Evolutionary conservation across 1,140 invertebrate species (phyloP), one percentile per base, ranked within the genome.

Genomic region (Drosophila gunungcola): DNA sequence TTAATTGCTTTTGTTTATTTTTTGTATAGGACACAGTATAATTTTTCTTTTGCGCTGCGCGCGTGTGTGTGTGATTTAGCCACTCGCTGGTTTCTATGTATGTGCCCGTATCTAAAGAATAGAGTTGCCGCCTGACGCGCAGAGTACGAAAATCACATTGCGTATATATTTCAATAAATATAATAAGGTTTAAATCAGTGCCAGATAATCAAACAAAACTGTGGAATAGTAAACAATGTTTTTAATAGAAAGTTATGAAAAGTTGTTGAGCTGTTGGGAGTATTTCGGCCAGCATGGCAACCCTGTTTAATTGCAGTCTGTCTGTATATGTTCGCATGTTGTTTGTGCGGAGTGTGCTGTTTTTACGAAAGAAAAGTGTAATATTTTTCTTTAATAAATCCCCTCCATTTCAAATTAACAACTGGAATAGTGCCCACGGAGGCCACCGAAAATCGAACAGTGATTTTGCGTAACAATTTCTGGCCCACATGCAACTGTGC

Each of bases 1-100:
- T 88, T 88, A 88, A 88, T 88, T 88, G 84, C 84, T 88, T 88
- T 88, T 88, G 84, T 88, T 88, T 88, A 88, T 88, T 88, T 88
- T 88, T 88, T 88, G 85, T 88, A 84, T 78, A 65, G 80, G 80
- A 74, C 81, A 80, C 82, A 81, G 72, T 57, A 76, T 76, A 72
- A 89, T 76, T 88, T 88, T 88, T 88, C 84, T 89, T 88, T 89
- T 89, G 85, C 80, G 80, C 84, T 84, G 80, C 74, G 53, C 75
- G 57, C 64, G 61, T 54, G 42, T 72, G 58, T 68, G 60, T 64
- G 74, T 67, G 73, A 69, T 41, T 82, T 84, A 68, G 78, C 54
- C 64, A 86, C 83, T 86, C 83, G 83, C 73, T 73, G 48, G 45
- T 77, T 77, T 65, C 42, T 70, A 70, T 56, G 68, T 36, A 46